Conservation (phyloP, 2,113 vertebrate genomes). For the Seriola quinqueradiata region DNA sequence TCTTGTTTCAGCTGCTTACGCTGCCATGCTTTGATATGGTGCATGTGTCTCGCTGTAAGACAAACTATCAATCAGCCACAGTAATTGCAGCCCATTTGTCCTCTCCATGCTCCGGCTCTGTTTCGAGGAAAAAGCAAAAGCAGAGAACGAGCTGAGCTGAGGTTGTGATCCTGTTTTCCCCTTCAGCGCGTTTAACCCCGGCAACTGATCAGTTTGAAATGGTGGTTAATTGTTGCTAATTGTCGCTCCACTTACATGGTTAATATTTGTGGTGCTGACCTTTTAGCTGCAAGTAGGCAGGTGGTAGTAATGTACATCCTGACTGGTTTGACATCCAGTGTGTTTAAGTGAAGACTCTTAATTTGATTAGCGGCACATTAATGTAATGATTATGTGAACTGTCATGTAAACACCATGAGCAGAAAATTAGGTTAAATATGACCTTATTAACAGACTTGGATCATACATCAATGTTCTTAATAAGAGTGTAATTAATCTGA, state of each 20-base stretch:
- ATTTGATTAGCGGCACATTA: conserved; percentile 1
- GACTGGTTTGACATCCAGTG: background rate
- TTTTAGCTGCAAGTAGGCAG: background rate
- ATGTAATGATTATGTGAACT: background rate
- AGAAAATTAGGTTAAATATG: background rate
- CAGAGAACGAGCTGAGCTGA: background rate
- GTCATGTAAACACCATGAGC: background rate
- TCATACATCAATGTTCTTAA: background rate
- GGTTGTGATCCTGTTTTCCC: background rate
- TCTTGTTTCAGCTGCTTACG: background rate
- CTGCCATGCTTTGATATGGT: background rate
- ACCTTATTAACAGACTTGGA: background rate
- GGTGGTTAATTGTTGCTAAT: background rate
- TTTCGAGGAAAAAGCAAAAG: background rate
- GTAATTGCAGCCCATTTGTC: background rate
- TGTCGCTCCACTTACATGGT: background rate
- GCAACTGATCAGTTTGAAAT: background rate
- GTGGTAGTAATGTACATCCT: conserved; percentile 6
- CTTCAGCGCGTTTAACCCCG: background rate
- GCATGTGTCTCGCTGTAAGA: background rate
- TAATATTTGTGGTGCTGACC: background rate
- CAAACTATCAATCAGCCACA: background rate
- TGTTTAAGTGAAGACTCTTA: background rate
- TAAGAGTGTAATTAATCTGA: background rate
- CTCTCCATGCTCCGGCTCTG: background rate